These are phyloP conservation scores for Drosophila seguyi DNA, from an alignment of 1,140 invertebrate species.

Conservation along the genomic window DNA sequence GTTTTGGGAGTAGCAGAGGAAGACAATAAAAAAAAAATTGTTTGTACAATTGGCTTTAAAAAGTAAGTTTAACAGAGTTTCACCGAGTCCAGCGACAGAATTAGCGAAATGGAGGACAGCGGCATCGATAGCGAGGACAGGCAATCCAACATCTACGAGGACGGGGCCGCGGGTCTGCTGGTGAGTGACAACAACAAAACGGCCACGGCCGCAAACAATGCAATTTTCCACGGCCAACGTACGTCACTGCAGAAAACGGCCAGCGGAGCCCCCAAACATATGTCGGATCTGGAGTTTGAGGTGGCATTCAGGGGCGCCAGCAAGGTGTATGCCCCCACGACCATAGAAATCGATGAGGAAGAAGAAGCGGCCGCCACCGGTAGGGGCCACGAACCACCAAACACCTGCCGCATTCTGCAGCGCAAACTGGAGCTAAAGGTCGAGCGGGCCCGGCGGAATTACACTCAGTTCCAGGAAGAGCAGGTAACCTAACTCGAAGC, in stretches of 20 bases:
- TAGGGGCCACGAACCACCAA: slow-evolving; percentile 71
- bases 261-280: slow-evolving; percentile 77
- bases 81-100: background rate
- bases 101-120: slow-evolving; percentile 72
- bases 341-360: slow-evolving; percentile 77
- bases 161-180: slow-evolving; percentile 70
- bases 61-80: slow-evolving; percentile 16
- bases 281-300: slow-evolving; percentile 80
- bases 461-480: slow-evolving; percentile 80
- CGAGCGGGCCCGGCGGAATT: slow-evolving; percentile 82
- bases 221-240: slow-evolving; percentile 37
- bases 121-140: slow-evolving; percentile 84
- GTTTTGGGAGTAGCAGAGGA: slow-evolving; percentile 61
- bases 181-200: slow-evolving; percentile 47
- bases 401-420: slow-evolving; percentile 84
- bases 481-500: slow-evolving; percentile 39
- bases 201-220: slow-evolving; percentile 22
- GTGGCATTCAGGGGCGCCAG: slow-evolving; percentile 75
- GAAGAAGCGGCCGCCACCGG: slow-evolving; percentile 41
- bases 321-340: slow-evolving; percentile 75
- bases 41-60: slow-evolving; percentile 51
- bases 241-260: slow-evolving; percentile 65
- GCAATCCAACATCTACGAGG: slow-evolving; percentile 74
- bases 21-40: slow-evolving; percentile 67
- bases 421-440: slow-evolving; percentile 84